Percentiles rank a stretch among this genome's conserved stretches.
Conservation (phyloP, 2,888 invertebrate genomes). For the Aphodius granarius region DNA sequence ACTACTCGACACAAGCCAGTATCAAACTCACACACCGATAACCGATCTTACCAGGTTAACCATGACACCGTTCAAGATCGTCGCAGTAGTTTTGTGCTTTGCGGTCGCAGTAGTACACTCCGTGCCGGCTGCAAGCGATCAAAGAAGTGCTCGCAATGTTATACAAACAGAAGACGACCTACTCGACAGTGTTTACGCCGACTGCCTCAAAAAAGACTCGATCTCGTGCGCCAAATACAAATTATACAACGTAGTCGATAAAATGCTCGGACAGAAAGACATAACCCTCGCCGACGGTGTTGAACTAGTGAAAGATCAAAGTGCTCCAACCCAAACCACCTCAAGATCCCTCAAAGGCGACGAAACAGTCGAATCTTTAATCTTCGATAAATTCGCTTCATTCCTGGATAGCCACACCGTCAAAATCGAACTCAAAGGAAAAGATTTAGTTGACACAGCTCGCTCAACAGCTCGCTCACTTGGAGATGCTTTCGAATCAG, state of each 20-base stretch:
- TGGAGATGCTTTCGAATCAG: conserved; percentile 70
- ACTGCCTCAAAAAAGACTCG: conserved; percentile 75
- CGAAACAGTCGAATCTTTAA: conserved; percentile 72
- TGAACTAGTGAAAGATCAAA: conserved; percentile 68
- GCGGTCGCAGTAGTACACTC: conserved; percentile 57
- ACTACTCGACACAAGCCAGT: conserved; percentile 12
- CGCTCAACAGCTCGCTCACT: conserved; percentile 65
- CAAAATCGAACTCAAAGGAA: conserved; percentile 77
- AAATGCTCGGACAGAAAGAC: conserved; percentile 72
- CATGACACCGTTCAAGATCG: conserved; percentile 52
- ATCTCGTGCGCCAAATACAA: conserved; percentile 79
- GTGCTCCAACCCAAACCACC: conserved; percentile 67
- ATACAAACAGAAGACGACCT: conserved; percentile 69
- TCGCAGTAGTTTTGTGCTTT: conserved; percentile 47
- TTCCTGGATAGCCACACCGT: conserved; percentile 80
- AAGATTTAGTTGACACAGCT: conserved; percentile 69
- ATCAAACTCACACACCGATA: conserved; percentile 25
- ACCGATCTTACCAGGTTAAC: conserved; percentile 15
- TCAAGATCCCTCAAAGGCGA: conserved; percentile 67
- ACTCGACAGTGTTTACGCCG: conserved; percentile 68
- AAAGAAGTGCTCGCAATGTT: conserved; percentile 53
- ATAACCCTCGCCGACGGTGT: conserved; percentile 76
- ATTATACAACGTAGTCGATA: conserved; percentile 77
- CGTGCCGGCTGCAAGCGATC: conserved; percentile 59
- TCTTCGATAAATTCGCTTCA: conserved; percentile 71